These are phyloP conservation scores for Lasioglossum zephyrum DNA, from an alignment of 2,888 invertebrate genomes.

Conservation along the genomic window DNA sequence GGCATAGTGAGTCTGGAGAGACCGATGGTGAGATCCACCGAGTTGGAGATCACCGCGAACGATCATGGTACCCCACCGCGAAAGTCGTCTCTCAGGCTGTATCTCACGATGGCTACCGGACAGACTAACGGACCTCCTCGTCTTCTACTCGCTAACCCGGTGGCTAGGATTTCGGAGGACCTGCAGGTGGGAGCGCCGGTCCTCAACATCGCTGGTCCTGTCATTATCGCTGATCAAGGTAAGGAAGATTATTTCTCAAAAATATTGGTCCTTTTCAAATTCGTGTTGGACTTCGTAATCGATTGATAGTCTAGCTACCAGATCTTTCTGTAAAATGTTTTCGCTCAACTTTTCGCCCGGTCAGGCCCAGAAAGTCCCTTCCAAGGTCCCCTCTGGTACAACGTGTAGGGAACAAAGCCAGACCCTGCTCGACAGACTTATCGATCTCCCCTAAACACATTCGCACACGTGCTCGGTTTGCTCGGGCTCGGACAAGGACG, in stretches of 20 bases:
- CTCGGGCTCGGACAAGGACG: slow-evolving; percentile 46
- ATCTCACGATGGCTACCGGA: slow-evolving; percentile 88
- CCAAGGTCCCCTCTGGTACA: slow-evolving; percentile 25
- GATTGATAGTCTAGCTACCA: too few species aligned
- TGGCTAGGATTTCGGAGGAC: slow-evolving; percentile 92
- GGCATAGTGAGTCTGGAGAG: slow-evolving; percentile 91
- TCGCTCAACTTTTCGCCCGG: not conserved
- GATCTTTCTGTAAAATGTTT: not conserved
- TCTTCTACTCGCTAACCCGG: slow-evolving; percentile 91
- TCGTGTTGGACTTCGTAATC: too few species aligned
- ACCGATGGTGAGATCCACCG: slow-evolving; percentile 85
- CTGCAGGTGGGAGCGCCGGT: slow-evolving; percentile 91
- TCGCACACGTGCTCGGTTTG: not conserved
- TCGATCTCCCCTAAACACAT: slow-evolving; percentile 43
- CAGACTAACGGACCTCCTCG: slow-evolving; percentile 93
- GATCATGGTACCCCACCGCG: slow-evolving; percentile 93
- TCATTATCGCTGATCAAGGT: slow-evolving; percentile 85
- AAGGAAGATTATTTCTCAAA: not conserved
- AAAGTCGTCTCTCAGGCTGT: slow-evolving; percentile 88
- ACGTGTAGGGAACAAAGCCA: slow-evolving; percentile 53
- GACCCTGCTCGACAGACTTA: slow-evolving; percentile 53
- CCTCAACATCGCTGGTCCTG: slow-evolving; percentile 91
- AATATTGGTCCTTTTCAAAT: too few species aligned
- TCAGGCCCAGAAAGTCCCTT: not conserved
- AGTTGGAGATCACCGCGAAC: slow-evolving; percentile 93